Evolutionary conservation across 2,888 invertebrate species (phyloP), one percentile per base, ranked within the genome.

Genomic region (Pandemis corylana): DNA sequence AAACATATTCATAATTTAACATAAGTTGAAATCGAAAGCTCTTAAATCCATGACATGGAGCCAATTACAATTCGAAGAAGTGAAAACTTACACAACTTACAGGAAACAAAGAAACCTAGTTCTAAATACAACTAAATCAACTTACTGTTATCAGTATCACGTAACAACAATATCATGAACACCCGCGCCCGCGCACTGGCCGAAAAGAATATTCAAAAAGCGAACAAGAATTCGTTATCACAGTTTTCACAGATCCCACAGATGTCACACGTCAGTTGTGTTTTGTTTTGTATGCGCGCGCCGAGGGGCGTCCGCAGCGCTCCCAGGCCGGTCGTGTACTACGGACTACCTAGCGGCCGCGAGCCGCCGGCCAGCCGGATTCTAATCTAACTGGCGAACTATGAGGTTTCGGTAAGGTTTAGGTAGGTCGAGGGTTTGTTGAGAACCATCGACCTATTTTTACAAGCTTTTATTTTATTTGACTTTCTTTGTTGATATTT

Each of bases 141-240:
- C 94, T 94, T 85, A 94, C 94, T 91, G 89, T 91, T 93, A 92
- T 91, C 90, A 89, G 88, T 36, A 36, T 80, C 81, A 84, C 90
- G 59, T 56, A 41, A 69, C 12, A 46, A 46, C 12, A 46, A 46
- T 46, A 12, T 12, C 46, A 46, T 10, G 46, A 12, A 5, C 56
- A 53, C 51, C 53, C 67, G 69, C 74, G 74, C 74, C 51, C 51
- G 75, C 75, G 75, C 75, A 74, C 61, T 65, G 41, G 51, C 41
- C 62, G 63, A n/a, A n/a, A n/a, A 67, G 28, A 59, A 59, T 28
- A 71, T 85, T 84, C 81, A 82, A 83, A 77, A 76, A 72, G 78
- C 82, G 80, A 81, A 80, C 77, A 77, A 79, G 76, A 81, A 81
- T 81, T 81, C 84, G 76, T 75, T 76, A 81, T 84, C 88, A 88